A percentile compares a stretch with the other conserved stretches of the same genome.
Evolutionary conservation across 2,888 invertebrate species (phyloP).

Genomic region (Lasiommata megera): DNA sequence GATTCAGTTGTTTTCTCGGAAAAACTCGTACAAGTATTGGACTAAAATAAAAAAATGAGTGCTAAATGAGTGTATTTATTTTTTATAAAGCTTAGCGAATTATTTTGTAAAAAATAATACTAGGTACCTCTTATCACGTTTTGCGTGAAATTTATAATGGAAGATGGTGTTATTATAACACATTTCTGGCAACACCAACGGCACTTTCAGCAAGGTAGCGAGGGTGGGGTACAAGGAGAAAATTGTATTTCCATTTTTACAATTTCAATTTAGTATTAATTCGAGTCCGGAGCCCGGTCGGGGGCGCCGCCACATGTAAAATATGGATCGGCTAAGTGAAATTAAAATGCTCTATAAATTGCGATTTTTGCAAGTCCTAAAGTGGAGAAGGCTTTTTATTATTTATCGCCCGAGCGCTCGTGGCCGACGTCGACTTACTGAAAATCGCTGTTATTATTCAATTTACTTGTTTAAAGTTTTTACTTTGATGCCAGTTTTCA

Average conservation of each 20-base stretch:
- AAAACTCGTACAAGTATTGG: not conserved
- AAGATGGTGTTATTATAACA: slow-evolving; percentile 65
- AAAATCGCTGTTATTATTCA: slow-evolving; percentile 77
- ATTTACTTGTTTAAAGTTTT: slow-evolving; percentile 75
- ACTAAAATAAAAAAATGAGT: not conserved
- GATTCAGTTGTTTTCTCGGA: not conserved
- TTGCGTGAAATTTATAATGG: slow-evolving; percentile 48
- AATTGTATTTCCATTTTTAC: slow-evolving; percentile 82
- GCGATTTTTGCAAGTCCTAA: slow-evolving; percentile 82
- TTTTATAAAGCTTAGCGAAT: not conserved
- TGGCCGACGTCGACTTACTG: slow-evolving; percentile 70
- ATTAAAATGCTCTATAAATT: slow-evolving; percentile 82
- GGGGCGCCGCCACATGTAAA: slow-evolving; percentile 79
- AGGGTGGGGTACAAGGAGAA: slow-evolving; percentile 67
- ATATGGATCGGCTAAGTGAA: slow-evolving; percentile 82
- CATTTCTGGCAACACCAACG: slow-evolving; percentile 62
- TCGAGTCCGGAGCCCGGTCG: slow-evolving; percentile 73
- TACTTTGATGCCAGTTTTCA: slow-evolving; percentile 42
- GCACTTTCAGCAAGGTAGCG: slow-evolving; percentile 49
- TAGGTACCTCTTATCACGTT: slow-evolving; percentile 20
- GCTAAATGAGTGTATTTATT: not conserved
- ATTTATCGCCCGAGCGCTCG: slow-evolving; percentile 72
- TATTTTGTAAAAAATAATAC: slow-evolving; percentile 11
- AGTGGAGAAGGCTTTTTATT: slow-evolving; percentile 81
- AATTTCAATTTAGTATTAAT: slow-evolving; percentile 82